Evolutionary conservation across 2,888 invertebrate genomes (phyloP), one percentile per base, ranked within the genome.

Genomic region (Tetropium fuscum): DNA sequence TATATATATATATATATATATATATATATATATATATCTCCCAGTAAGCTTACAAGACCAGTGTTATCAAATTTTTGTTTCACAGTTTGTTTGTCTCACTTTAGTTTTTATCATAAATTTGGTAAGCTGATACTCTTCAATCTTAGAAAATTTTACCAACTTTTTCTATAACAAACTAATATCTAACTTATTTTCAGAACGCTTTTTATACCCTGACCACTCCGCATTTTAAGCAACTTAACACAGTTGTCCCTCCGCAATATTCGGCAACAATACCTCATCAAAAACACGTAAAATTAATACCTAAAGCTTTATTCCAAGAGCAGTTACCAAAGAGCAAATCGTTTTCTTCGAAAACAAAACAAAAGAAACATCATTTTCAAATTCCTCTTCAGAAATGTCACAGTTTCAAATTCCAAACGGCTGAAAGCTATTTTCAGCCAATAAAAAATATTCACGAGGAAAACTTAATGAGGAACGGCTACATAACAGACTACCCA

Each of bases 311-410:
- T 49, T 68, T 82, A 11, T 82, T 82, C 66, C 79, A 80, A 73
- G 81, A 82, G 40, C 80, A 79, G 60, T 54, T 75, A 22, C 68
- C 75, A 41, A 82, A 82, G 64, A 82, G 81, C 70, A 81, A 81
- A 74, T 81, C 81, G 38, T 81, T 82, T 63, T 78, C 80, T 16
- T 77, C 78, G 51, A 78, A 79, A 56, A 74, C 75, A 43, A 80
- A 80, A 60, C 78, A 85, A 71, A 87, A 87, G 82, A 87, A 87
- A 80, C 86, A 86, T 65, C 86, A 86, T 66, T 87, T 87, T 68
- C 87, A 87, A 83, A 86, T 87, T 69, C 87, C 87, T 1, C 76
- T 88, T 32, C 88, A 88, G 77, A 88, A 88, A 76, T 87, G 87
- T 71, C 87, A 88, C 78, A 88, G 88, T 76, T 88, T 88, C 75